These are phyloP conservation scores for Rhizoglyphus robini DNA, from an alignment of 1,140 invertebrate genomes.

Conservation along the genomic window DNA sequence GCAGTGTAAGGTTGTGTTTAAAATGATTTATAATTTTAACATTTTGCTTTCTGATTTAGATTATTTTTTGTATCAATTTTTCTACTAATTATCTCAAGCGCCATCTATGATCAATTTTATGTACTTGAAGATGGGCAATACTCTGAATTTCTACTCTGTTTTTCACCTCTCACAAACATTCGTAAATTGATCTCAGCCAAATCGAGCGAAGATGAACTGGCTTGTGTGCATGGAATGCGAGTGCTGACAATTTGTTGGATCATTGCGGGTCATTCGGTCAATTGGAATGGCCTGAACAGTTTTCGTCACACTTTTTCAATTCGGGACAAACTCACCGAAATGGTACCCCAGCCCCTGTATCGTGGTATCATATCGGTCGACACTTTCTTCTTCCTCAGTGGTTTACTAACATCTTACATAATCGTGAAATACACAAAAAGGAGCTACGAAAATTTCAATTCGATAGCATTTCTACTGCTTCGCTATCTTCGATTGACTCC, in stretches of 20 bases:
- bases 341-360: background rate
- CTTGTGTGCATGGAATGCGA: constrained; percentile 54
- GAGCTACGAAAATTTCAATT: constrained; percentile 12
- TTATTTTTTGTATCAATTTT: background rate
- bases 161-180: background rate
- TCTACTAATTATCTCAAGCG: background rate
- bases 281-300: constrained; percentile 3
- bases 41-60: background rate
- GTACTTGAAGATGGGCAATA: background rate
- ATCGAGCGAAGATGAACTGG: background rate
- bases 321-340: background rate
- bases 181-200: background rate
- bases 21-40: background rate
- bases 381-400: constrained; percentile 22
- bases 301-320: background rate
- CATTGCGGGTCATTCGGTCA: constrained; percentile 63
- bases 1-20: constrained; percentile 10
- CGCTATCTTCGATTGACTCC: constrained; percentile 22
- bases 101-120: background rate
- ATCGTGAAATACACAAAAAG: constrained; percentile 18
- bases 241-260: constrained; percentile 83
- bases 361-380: constrained; percentile 19
- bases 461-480: constrained; percentile 16
- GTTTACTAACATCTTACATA: constrained; percentile 19
- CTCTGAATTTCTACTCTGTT: background rate